Conservation (phyloP, 1,140 invertebrate species). For the Tribolium castaneum region DNA sequence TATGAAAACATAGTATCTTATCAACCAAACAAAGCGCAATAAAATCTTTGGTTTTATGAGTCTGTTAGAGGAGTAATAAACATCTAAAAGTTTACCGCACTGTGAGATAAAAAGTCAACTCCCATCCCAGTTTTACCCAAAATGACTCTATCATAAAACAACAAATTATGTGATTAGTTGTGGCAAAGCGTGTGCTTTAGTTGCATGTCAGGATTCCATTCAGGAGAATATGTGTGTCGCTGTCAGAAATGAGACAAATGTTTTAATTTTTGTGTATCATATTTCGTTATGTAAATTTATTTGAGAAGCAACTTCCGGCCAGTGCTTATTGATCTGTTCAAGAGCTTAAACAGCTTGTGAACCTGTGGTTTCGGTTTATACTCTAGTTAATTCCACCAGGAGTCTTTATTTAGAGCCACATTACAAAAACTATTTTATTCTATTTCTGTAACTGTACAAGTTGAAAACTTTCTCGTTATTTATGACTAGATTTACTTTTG, state of each 20-base stretch:
- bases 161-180: too few species aligned
- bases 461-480: conserved; percentile 26
- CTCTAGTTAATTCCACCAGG: background rate
- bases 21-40: background rate
- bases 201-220: too few species aligned
- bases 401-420: background rate
- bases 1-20: background rate
- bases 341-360: background rate
- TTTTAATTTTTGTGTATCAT: too few species aligned
- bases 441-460: conserved; percentile 8
- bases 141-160: too few species aligned
- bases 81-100: background rate
- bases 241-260: too few species aligned
- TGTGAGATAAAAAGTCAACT: too few species aligned
- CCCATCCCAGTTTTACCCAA: too few species aligned
- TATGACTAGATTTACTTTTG: background rate
- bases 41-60: background rate
- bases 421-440: conserved; percentile 4
- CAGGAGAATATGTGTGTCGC: too few species aligned
- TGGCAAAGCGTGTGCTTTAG: too few species aligned
- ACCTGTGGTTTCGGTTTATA: background rate
- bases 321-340: background rate
- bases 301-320: background rate
- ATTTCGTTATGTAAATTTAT: background rate
- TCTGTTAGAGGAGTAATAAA: background rate